Evolutionary conservation across 2,888 invertebrate species (phyloP), one percentile per base, ranked within the genome.

Genomic region (Drosophila greeni): DNA sequence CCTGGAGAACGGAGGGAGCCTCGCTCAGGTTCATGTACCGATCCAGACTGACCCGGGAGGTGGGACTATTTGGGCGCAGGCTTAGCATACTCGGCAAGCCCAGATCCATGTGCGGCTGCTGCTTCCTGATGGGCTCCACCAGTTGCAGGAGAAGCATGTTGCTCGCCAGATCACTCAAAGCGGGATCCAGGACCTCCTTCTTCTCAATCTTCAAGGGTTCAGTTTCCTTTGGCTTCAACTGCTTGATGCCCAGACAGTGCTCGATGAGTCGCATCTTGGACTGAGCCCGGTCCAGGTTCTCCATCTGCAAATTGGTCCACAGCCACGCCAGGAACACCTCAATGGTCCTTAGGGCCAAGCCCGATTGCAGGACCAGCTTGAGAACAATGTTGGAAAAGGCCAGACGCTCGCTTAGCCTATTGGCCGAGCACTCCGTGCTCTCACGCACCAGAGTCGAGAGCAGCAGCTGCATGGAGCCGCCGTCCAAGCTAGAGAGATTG

Each of bases 261-360:
- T 86, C 80, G 37, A 86, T 75, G 3, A 87, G 69, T 1, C 79
- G 84, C 76, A 85, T 52, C 45, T 81, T 81, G 12, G 75, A 69
- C 61, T 84, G 77, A 1, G 87, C 88, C 42, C 81, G 85, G 23
- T 79, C 75, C 33, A 85, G 59, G 66, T 73, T 75, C 66, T 89
- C 88, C 81, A 85, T 80, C 54, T 88, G 86, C 39, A 88, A 67
- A 70, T 88, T 87, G 1, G 84, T 76, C 76, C 84, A 83, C 45
- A 86, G 72, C 85, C 87, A 86, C 23, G 78, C 72, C 9, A 76
- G 73, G 12, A 88, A 61, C 16, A 86, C 70, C 71, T 88, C 86
- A 2, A 86, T 79, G 34, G 81, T 34, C 9, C 88, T 84, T 37
- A 86, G 67, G 0, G 84, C 84, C 8, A 86, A 55, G 0, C 87